Percentiles rank a stretch among this genome's conserved stretches.
Evolutionary conservation across 1,140 invertebrate species (phyloP).

Genomic region (Saccostrea glomerata): DNA sequence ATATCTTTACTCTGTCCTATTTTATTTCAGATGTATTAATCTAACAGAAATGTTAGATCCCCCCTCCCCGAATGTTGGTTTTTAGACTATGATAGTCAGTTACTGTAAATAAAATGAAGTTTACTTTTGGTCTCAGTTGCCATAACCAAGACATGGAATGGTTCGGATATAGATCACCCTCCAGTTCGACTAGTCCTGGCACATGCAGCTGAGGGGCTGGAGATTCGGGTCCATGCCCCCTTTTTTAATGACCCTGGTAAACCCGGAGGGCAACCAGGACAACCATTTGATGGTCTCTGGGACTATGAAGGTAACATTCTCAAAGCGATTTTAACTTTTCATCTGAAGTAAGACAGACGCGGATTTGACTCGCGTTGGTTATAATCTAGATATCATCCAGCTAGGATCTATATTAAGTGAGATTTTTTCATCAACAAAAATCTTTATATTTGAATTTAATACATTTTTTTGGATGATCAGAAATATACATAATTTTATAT

Average conservation of each 20-base stretch:
- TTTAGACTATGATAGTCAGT: background rate
- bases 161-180: conserved; percentile 59
- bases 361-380: too few relatives aligned
- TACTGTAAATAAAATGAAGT: background rate
- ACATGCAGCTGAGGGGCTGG: conserved; percentile 23
- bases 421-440: too few relatives aligned
- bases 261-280: conserved; percentile 69
- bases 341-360: too few relatives aligned
- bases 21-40: too few relatives aligned
- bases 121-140: background rate
- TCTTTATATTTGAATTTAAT: too few relatives aligned
- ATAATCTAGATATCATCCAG: too few relatives aligned
- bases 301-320: conserved; percentile 78
- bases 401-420: too few relatives aligned
- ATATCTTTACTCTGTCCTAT: too few relatives aligned
- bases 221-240: conserved; percentile 71
- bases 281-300: conserved; percentile 78
- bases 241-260: conserved; percentile 78
- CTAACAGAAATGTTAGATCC: too few relatives aligned
- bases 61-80: too few relatives aligned
- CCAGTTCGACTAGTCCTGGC: conserved; percentile 57
- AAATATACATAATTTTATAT: too few relatives aligned
- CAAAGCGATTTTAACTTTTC: background rate
- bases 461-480: too few relatives aligned
- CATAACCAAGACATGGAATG: conserved; percentile 71